Base-by-base conservation (phyloP, 2,888 invertebrate genomes). In the Lasiommata megera region DNA sequence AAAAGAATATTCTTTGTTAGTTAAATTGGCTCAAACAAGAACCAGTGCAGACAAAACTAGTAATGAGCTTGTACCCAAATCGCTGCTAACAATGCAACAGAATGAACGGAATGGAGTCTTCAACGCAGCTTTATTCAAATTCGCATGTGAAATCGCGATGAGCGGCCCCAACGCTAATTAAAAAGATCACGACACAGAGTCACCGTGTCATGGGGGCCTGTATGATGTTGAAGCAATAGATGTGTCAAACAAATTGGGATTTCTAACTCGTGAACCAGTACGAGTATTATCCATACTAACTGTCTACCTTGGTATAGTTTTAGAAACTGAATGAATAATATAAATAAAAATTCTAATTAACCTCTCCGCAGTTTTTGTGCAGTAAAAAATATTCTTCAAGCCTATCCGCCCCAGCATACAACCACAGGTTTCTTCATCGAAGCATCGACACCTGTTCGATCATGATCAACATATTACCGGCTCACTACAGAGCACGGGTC, bases 121-220 rank as follows among this genome's bases (percentile, higher is more conserved):
- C 62, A 67, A 68, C 58, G 61, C 63, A 58, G 60, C 66, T 61
- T 67, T 67, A 70, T 68, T 69, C 68, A 77, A 75, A 77, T 76
- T 68, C 67, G 67, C 70, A 71, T 68, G 65, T 62, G 65, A 73
- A 72, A 72, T 74, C 74, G 72, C 72, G 75, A 76, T 67, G 67
- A 61, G 63, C 66, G 65, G 64, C 72, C 69, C 72, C 67, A 70
- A 68, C 72, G 74, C 78, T 86, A 86, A 87, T 86, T 84, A 87
- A 82, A 76, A 70, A 65, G 70, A 71, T 75, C 84, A 84, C 84
- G 84, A 81, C 79, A 73, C 71, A 70, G 70, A 68, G 67, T 67
- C 75, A 72, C 70, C 73, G 69, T 67, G 68, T 74, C 75, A 71
- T 68, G 70, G 61, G 54, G 37, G 14, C 31, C 46, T 28, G n/a